These are phyloP conservation scores for Saccopteryx leptura DNA, from an alignment of 2,113 vertebrate species.

Conservation along the genomic window DNA sequence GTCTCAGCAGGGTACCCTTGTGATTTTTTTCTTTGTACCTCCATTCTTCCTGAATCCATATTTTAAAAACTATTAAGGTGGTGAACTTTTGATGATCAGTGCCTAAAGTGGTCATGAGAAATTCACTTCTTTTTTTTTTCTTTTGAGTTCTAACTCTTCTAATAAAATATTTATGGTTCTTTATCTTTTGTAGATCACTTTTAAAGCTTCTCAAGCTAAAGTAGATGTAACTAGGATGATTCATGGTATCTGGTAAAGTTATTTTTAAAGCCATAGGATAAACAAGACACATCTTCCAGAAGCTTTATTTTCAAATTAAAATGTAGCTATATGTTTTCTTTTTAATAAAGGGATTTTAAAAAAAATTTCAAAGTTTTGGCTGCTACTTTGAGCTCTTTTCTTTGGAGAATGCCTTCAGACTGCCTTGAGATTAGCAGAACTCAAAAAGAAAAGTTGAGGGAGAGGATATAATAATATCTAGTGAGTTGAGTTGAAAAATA, in stretches of 20 bases:
- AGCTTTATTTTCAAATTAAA: constrained; percentile 61
- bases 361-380: not conserved
- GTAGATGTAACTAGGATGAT: constrained; percentile 36
- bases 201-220: constrained; percentile 42
- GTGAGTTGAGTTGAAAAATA: not conserved
- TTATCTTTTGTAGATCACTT: constrained; percentile 68
- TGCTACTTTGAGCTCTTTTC: not conserved
- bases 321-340: not conserved
- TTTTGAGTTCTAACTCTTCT: constrained; percentile 60
- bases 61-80: constrained; percentile 31
- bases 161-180: constrained; percentile 76
- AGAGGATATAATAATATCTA: not conserved
- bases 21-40: not conserved
- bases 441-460: not conserved
- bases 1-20: not conserved
- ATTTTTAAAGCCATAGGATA: constrained; percentile 57
- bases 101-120: not conserved
- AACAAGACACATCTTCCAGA: not conserved
- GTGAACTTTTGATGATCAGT: not conserved
- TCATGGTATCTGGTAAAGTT: constrained; percentile 22
- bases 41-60: constrained; percentile 55
- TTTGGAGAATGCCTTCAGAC: not conserved
- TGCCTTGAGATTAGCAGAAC: not conserved
- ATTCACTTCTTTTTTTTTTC: constrained; percentile 11
- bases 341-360: not conserved